Evolutionary conservation across 2,113 vertebrate species (phyloP), one percentile per base, ranked within the genome.

Genomic region (Nothoprocta perdicaria): DNA sequence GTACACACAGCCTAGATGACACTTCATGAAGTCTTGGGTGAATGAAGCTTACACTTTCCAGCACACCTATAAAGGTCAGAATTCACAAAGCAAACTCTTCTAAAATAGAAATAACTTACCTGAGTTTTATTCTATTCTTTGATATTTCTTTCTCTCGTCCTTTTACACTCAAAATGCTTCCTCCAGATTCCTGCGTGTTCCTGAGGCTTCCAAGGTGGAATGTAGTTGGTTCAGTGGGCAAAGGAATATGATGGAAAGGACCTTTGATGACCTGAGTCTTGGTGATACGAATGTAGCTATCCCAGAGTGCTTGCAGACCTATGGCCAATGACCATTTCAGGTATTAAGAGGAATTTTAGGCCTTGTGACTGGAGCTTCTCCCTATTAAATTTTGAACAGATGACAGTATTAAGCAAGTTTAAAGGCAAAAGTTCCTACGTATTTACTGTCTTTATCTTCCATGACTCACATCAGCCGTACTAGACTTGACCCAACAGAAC

Each of bases 381-480:
- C n/a, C 1, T 5, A 18, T 35, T 29, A 3, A 46, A 31, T 79
- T 77, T 84, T 60, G 55, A 71, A 65, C 14, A 12, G 35, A 2
- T 67, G 50, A 53, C n/a, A 33, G 31, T 55, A 77, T 55, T 45
- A 73, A 88, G 50, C 21, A 80, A 65, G 31, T 89, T 68, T n/a
- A 35, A 71, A 91, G 85, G 79, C 60, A 85, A 88, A 95, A 92
- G 92, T 89, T 92, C 68, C 72, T 71, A 11, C 21, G 6, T 23
- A 67, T 90, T 95, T 90, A 83, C 52, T 89, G 45, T 29, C 29
- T 91, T 86, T 96, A 75, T 93, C 89, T 91, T 48, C 79, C 6
- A 0, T 92, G 87, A 93, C 75, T 94, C 89, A 85, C 66, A 61
- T 48, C 27, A 52, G 26, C 74, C 63, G 57, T 87, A 65, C 76